Percentiles rank a stretch among this genome's conserved stretches.
Conservation (phyloP, 1,140 invertebrate genomes). For the Eumaeus atala region DNA sequence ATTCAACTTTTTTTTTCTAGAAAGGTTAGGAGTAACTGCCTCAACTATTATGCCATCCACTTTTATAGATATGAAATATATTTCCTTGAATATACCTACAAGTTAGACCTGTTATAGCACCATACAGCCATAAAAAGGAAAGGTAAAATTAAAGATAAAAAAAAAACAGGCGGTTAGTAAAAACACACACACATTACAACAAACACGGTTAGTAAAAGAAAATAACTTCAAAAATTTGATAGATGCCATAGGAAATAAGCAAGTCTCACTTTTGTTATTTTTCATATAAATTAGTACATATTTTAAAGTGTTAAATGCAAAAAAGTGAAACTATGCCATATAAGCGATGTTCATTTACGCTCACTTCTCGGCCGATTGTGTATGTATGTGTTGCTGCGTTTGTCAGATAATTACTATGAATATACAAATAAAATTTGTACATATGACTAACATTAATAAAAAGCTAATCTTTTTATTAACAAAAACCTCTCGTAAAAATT, state of each 20-base stretch:
- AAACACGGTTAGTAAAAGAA: constrained; percentile 51
- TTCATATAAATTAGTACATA: neutral
- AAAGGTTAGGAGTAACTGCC: constrained; percentile 29
- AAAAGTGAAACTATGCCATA: constrained; percentile 31
- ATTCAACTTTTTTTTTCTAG: constrained; percentile 43
- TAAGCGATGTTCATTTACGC: constrained; percentile 5
- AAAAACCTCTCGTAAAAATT: neutral
- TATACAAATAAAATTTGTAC: neutral
- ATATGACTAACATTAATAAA: neutral
- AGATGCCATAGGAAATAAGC: constrained; percentile 1
- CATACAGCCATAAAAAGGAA: constrained; percentile 47
- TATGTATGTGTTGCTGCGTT: neutral
- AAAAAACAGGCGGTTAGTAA: constrained; percentile 60
- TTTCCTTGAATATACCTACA: constrained; percentile 45
- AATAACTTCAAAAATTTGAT: constrained; percentile 33
- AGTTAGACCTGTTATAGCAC: constrained; percentile 60
- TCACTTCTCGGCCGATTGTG: neutral
- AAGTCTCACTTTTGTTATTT: neutral
- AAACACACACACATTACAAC: constrained; percentile 49
- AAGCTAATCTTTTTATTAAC: too few relatives aligned
- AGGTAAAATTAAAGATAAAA: constrained; percentile 30
- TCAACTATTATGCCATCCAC: constrained; percentile 31
- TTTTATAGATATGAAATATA: constrained; percentile 39
- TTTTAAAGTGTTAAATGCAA: constrained; percentile 22
- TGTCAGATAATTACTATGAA: neutral